Evolutionary conservation across 2,888 invertebrate species (phyloP).

Genomic region (Lottia scabra): DNA sequence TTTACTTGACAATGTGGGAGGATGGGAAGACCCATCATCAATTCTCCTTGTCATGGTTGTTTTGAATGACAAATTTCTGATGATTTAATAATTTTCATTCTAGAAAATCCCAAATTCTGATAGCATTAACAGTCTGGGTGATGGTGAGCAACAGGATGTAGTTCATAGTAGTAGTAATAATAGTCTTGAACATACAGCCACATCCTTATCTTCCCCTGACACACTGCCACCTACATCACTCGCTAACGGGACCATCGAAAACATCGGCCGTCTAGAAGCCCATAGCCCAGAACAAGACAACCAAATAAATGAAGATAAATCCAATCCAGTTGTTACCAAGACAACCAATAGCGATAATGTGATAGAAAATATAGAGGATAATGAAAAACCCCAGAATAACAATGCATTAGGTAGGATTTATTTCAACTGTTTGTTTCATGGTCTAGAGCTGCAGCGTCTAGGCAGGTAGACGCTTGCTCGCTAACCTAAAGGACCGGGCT

Average conservation of each 20-base stretch:
- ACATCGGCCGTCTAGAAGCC: not conserved
- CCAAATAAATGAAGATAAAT: not conserved
- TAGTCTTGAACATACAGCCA: not conserved
- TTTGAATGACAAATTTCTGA: no score
- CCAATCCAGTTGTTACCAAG: constrained; percentile 23
- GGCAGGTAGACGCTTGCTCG: no score
- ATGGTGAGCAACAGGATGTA: not conserved
- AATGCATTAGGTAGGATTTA: constrained; percentile 32
- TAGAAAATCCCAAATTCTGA: not conserved
- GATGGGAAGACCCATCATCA: no score
- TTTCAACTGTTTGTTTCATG: no score
- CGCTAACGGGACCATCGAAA: not conserved
- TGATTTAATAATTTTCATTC: not conserved
- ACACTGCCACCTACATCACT: not conserved
- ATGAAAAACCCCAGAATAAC: constrained; percentile 29
- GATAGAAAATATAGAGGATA: constrained; percentile 12
- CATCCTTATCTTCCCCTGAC: not conserved
- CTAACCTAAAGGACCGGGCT: no score
- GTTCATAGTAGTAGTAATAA: not conserved
- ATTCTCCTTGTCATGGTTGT: not conserved
- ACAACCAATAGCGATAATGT: constrained; percentile 34
- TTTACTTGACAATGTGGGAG: no score
- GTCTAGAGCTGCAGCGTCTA: no score
- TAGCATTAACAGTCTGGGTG: constrained; percentile 1
- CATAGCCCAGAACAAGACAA: not conserved